Percentiles rank a stretch among this genome's conserved stretches.
Evolutionary conservation across 2,797 vertebrate genomes (phyloP).

Genomic region (Semotilus atromaculatus): DNA sequence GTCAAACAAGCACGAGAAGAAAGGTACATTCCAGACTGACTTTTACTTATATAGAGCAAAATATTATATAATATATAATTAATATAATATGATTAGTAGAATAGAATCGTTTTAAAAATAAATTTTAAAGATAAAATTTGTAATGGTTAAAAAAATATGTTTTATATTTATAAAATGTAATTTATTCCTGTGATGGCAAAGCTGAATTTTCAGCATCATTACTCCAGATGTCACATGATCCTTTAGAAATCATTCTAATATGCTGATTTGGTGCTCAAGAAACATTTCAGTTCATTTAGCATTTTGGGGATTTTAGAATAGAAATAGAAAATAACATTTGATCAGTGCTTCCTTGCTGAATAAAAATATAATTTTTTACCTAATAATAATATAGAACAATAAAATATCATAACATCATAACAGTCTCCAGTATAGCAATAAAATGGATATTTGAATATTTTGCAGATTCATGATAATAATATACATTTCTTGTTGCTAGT

Average conservation of each 20-base stretch:
- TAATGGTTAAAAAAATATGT: too few species aligned
- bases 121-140: too few species aligned
- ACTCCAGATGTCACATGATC: background rate
- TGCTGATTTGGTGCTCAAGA: background rate
- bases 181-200: background rate
- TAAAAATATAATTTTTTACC: background rate
- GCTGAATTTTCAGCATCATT: background rate
- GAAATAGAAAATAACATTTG: background rate
- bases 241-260: background rate
- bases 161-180: background rate
- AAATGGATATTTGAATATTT: rapidly evolving
- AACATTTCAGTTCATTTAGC: background rate
- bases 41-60: background rate
- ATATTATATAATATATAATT: background rate
- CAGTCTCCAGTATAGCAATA: background rate
- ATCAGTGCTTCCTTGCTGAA: background rate
- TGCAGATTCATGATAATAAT: background rate
- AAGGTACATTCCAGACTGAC: slow-evolving; percentile 77
- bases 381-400: background rate
- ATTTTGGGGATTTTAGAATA: background rate
- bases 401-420: background rate
- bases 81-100: too few species aligned
- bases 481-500: background rate
- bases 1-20: slow-evolving; percentile 91
- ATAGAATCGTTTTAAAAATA: too few species aligned